A percentile compares a stretch with the other conserved stretches of the same genome.
phyloP scores from a whole-genome alignment of 92 coral and sea anemone species.

The Parazoanthus atlanticus region DNA sequence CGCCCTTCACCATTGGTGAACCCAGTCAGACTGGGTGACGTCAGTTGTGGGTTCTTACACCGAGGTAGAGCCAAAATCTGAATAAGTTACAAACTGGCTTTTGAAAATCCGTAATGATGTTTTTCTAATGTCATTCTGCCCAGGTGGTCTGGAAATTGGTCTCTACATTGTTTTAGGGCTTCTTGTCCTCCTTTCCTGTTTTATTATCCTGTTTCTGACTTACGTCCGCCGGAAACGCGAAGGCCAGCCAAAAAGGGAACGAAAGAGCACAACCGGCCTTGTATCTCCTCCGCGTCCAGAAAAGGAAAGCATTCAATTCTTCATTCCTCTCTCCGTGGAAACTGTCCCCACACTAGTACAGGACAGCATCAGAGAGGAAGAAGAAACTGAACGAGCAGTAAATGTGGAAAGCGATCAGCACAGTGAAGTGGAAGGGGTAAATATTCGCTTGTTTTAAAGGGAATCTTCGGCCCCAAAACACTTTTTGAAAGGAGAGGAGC shows the following conservation, averaged over 20 bases:
- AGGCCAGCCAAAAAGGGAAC: neutral
- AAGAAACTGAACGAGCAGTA: neutral
- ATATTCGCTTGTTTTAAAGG: neutral
- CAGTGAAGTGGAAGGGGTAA: neutral
- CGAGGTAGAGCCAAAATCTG: too few relatives aligned
- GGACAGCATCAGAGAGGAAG: constrained; percentile 19
- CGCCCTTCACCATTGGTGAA: too few relatives aligned
- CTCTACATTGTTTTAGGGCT: constrained; percentile 4
- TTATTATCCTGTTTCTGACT: constrained; percentile 24
- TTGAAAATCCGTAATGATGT: too few relatives aligned
- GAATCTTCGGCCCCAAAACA: neutral
- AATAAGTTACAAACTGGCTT: neutral
- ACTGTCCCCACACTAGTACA: constrained; percentile 24
- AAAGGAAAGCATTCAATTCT: constrained; percentile 23
- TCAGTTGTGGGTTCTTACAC: too few relatives aligned
- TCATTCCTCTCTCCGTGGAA: constrained; percentile 9
- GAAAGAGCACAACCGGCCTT: constrained; percentile 7
- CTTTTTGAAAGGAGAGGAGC: too few relatives aligned
- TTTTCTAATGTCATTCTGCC: neutral
- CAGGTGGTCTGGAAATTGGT: constrained; percentile 25
- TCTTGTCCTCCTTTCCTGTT: constrained; percentile 24
- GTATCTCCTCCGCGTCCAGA: constrained; percentile 13
- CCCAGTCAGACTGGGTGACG: too few relatives aligned
- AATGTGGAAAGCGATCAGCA: neutral
- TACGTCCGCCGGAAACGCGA: constrained; percentile 16